Conservation (phyloP, 2,113 vertebrate species). For the Drymodes brunneopygia region DNA sequence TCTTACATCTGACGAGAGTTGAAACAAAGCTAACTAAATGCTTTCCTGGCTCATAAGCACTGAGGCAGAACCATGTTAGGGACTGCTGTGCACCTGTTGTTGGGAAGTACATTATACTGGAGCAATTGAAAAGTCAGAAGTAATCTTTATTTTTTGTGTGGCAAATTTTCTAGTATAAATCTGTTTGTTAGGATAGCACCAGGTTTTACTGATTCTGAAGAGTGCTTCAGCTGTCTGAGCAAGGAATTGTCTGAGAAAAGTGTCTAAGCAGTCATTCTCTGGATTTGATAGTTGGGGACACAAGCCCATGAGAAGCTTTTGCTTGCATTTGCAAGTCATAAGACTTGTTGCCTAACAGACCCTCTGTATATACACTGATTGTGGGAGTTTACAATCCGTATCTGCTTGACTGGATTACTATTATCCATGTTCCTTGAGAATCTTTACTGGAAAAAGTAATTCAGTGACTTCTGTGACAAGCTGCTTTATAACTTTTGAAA, state of each 20-base stretch:
- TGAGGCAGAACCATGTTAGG: background rate
- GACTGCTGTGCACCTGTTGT: background rate
- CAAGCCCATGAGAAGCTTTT: background rate
- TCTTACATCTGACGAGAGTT: background rate
- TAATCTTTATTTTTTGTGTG: background rate
- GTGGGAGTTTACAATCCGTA: background rate
- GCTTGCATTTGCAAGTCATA: background rate
- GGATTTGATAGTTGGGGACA: background rate
- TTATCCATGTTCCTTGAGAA: background rate
- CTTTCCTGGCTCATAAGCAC: background rate
- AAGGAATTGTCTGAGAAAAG: background rate
- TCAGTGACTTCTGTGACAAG: background rate
- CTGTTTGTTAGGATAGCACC: background rate
- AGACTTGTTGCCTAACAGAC: background rate
- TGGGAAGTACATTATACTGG: background rate
- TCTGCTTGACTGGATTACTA: background rate
- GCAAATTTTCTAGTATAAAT: background rate
- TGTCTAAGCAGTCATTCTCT: background rate
- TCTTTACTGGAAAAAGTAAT: background rate
- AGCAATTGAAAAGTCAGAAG: background rate
- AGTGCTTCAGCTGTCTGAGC: background rate
- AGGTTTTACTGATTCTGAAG: background rate
- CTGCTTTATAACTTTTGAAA: background rate
- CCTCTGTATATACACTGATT: background rate
- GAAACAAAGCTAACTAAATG: background rate